Conservation (phyloP, 2,113 vertebrate genomes). For the Calidris pugnax region DNA sequence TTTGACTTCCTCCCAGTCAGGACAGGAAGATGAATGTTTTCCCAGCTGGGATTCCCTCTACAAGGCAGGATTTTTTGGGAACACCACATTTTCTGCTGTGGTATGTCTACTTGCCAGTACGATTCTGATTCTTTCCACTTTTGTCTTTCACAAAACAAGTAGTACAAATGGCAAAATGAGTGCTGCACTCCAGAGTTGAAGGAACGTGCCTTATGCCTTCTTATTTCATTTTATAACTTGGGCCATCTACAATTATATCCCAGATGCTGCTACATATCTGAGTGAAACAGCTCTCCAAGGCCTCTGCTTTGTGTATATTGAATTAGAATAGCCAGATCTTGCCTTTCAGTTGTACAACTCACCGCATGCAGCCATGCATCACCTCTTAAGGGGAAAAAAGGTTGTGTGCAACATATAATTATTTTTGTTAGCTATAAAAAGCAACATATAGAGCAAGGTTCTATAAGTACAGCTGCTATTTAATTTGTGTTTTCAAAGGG, state of each 20-base stretch:
- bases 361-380: fast-evolving
- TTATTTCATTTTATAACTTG: neutral
- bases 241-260: neutral
- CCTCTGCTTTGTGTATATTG: neutral
- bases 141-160: neutral
- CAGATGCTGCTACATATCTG: neutral
- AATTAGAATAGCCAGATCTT: neutral
- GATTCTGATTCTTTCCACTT: neutral
- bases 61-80: neutral
- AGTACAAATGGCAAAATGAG: neutral
- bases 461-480: neutral
- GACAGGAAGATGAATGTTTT: neutral
- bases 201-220: neutral
- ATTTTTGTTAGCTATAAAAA: neutral
- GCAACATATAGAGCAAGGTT: neutral
- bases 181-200: fast-evolving
- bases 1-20: too few relatives aligned
- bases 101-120: neutral
- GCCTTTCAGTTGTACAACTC: neutral
- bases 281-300: neutral
- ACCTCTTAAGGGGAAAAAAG: neutral
- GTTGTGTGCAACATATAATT: neutral
- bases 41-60: neutral
- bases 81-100: neutral
- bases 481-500: neutral